These are phyloP conservation scores for Ciconia stormi DNA, from an alignment of 2,113 vertebrate species.

Conservation along the genomic window DNA sequence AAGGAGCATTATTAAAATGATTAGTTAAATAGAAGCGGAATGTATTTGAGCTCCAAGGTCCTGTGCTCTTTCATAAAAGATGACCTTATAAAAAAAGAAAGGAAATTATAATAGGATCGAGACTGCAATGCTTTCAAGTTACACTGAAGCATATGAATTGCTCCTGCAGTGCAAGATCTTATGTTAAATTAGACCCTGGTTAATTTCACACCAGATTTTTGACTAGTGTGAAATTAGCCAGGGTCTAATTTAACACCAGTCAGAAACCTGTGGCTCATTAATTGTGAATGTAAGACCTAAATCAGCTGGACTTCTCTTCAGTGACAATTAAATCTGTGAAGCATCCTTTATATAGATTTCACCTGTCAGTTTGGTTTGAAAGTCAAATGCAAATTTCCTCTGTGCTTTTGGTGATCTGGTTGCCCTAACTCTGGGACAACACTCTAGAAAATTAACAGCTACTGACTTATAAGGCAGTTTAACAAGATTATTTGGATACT, in stretches of 20 bases:
- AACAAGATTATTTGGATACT: not conserved
- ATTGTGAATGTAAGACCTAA: conserved; percentile 18
- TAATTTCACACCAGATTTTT: conserved; percentile 54
- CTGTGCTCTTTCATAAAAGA: conserved; percentile 44
- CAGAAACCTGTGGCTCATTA: conserved; percentile 39
- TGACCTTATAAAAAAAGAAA: not conserved
- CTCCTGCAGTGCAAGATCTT: conserved; percentile 20
- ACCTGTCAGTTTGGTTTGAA: not conserved
- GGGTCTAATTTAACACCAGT: conserved; percentile 56
- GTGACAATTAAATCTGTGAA: not conserved
- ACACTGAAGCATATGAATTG: conserved; percentile 11
- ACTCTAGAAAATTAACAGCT: not conserved
- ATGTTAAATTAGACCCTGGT: conserved; percentile 35
- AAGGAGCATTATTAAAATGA: conserved; percentile 37
- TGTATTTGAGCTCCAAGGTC: conserved; percentile 16
- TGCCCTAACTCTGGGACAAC: not conserved
- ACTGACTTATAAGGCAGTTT: not conserved
- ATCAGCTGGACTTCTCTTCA: not conserved
- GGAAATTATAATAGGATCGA: not conserved
- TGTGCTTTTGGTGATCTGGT: not conserved
- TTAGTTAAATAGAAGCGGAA: conserved; percentile 15
- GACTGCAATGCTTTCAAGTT: not conserved
- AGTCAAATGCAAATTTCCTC: not conserved
- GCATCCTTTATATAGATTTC: not conserved
- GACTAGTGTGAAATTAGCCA: conserved; percentile 41